Percentiles rank a stretch among this genome's conserved stretches.
Conservation (phyloP, 2,888 invertebrate species). For the Steinernema scapterisci region DNA sequence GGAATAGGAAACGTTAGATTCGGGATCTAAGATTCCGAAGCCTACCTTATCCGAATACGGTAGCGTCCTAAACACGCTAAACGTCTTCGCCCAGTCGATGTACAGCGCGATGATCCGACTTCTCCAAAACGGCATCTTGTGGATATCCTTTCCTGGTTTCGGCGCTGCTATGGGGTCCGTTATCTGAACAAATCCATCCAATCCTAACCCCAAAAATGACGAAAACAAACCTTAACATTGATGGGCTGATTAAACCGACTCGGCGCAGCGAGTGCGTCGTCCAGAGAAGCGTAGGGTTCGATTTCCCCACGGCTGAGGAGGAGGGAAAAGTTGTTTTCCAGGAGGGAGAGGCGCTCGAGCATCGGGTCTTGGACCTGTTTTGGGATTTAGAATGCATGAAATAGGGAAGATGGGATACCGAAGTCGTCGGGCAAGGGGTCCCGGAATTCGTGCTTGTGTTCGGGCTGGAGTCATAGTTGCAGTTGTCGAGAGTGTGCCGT, state of each 20-base stretch:
- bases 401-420: conserved; percentile 10
- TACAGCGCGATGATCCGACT: conserved; percentile 63
- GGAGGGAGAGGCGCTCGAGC: conserved; percentile 56
- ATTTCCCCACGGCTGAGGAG: conserved; percentile 57
- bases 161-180: conserved; percentile 59
- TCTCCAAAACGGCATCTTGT: conserved; percentile 65
- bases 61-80: conserved; percentile 59
- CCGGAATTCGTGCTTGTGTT: conserved; percentile 21
- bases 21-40: not conserved
- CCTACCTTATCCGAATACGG: conserved; percentile 64
- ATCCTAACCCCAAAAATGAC: not conserved
- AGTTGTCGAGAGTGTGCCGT: not conserved
- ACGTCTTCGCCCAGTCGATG: conserved; percentile 67
- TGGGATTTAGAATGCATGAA: not conserved
- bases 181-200: conserved; percentile 47
- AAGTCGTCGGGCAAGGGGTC: not conserved
- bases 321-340: conserved; percentile 65
- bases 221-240: conserved; percentile 52
- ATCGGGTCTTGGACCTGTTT: conserved; percentile 47
- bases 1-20: conserved; percentile 21
- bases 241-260: conserved; percentile 59
- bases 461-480: conserved; percentile 10
- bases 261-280: conserved; percentile 59
- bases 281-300: conserved; percentile 55
- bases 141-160: conserved; percentile 44